These are phyloP conservation scores for Erynnis tages DNA, from an alignment of 2,888 invertebrate species.

Conservation along the genomic window DNA sequence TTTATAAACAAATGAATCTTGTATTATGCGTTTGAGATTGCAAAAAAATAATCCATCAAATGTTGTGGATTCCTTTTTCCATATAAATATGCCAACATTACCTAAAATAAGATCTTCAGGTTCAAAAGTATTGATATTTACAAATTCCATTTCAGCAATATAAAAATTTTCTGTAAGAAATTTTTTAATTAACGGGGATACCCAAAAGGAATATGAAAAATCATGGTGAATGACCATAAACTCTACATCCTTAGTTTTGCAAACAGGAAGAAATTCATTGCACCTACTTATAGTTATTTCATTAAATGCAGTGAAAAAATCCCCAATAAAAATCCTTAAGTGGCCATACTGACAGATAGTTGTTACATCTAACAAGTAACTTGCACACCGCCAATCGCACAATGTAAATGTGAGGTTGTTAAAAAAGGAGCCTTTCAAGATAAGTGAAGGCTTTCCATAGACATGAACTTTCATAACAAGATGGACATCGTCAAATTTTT, in stretches of 20 bases:
- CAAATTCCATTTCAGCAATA: slow-evolving; percentile 2
- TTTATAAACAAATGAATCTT: slow-evolving; percentile 47
- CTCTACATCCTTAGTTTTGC: slow-evolving; percentile 45
- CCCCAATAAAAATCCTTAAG: slow-evolving; percentile 29
- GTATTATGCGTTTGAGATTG: slow-evolving; percentile 43
- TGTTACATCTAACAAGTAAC: slow-evolving; percentile 20
- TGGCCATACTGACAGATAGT: slow-evolving; percentile 27
- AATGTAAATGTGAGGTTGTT: slow-evolving; percentile 13
- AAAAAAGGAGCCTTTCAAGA: slow-evolving; percentile 34
- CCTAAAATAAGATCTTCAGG: slow-evolving; percentile 35
- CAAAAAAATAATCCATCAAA: slow-evolving; percentile 57
- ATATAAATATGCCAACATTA: slow-evolving; percentile 52
- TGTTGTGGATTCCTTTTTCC: slow-evolving; percentile 48
- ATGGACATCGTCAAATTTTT: slow-evolving; percentile 55
- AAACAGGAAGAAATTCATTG: slow-evolving; percentile 35
- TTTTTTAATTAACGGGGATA: slow-evolving; percentile 44
- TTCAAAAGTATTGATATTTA: slow-evolving; percentile 18
- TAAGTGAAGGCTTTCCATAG: slow-evolving; percentile 32
- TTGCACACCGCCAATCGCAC: neutral
- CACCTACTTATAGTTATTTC: slow-evolving; percentile 19
- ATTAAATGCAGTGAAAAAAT: neutral
- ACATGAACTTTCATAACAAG: slow-evolving; percentile 42
- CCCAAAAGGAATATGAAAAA: slow-evolving; percentile 38
- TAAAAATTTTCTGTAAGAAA: slow-evolving; percentile 50
- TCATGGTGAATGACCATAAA: slow-evolving; percentile 42